Base-by-base conservation (phyloP, 2,888 invertebrate species). In the Caradrina kadenii region DNA sequence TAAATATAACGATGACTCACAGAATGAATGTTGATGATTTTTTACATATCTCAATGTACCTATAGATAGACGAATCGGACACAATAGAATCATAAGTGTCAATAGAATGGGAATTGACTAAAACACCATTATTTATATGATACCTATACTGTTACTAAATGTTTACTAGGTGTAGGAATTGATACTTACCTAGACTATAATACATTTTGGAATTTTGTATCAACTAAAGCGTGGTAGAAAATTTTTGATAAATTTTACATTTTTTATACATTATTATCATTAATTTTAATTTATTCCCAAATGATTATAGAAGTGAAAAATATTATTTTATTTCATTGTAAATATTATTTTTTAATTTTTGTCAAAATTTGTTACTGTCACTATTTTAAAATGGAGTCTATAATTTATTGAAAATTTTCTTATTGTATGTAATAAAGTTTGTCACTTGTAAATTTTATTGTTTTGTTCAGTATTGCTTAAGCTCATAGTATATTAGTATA, bases 381-480 rank as follows among this genome's bases (percentile, higher is more conserved):
- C 79, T 63, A 60, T 69, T 26, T 26, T 77, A 59, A 64, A 73
- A 68, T 62, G 76, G 69, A 79, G 55, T 73, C 74, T 83, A 73
- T 86, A 88, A 84, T 84, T 84, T 83, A 91, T 92, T 89, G 84
- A 89, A 82, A 88, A 88, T 82, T 79, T 85, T 87, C 84, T 81
- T 90, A 88, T 87, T 75, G 87, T 83, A 82, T 82, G 75, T 73
- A 84, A 89, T 87, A 87, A 89, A 88, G 91, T 92, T 93, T 93
- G 89, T 90, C 88, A 89, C 86, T 88, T 94, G 93, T 94, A 95
- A 93, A 95, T 94, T 94, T 93, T 95, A 94, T 94, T 89, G 91
- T 94, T 95, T 93, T 93, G 94, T 95, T 95, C 94, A 93, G 94
- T 94, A 95, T 94, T 94, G 91, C 90, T 86, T 95, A 94, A 94